A percentile compares a stretch with the other conserved stretches of the same genome.
Conservation (phyloP, 2,888 invertebrate genomes). For the Ectemnius cavifrons region DNA sequence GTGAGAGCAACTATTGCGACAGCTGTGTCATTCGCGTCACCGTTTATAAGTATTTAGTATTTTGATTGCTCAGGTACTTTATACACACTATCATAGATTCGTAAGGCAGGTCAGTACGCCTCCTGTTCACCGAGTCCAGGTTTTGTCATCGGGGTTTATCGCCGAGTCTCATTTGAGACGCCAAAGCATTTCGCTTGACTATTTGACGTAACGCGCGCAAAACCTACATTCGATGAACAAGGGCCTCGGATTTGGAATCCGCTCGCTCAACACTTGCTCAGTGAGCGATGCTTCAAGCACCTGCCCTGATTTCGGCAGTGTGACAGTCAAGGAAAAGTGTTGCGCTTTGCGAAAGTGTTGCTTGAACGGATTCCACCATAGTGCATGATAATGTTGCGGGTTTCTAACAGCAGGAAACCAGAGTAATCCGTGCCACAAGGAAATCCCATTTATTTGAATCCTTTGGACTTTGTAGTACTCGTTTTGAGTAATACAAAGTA, state of each 20-base stretch:
- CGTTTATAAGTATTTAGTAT: constrained; percentile 47
- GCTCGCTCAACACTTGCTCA: not conserved
- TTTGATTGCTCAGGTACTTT: constrained; percentile 76
- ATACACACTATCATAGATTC: constrained; percentile 75
- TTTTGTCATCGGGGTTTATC: constrained; percentile 1
- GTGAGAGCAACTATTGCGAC: constrained; percentile 20
- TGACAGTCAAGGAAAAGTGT: too few relatives aligned
- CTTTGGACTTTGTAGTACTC: too few relatives aligned
- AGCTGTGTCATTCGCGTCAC: constrained; percentile 14
- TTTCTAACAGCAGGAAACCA: not conserved
- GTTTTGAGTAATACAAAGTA: too few relatives aligned
- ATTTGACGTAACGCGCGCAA: constrained; percentile 1
- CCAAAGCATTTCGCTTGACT: not conserved
- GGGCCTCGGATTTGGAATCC: not conserved
- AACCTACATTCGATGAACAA: constrained; percentile 45
- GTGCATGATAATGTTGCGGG: constrained; percentile 26
- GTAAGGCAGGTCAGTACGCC: constrained; percentile 64
- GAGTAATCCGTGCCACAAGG: constrained; percentile 10
- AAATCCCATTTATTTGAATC: not conserved
- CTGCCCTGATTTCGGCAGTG: too few relatives aligned
- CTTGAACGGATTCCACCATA: constrained; percentile 12
- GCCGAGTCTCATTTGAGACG: not conserved
- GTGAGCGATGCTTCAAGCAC: too few relatives aligned
- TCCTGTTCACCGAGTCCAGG: constrained; percentile 44
- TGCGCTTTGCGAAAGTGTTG: not conserved